Base-by-base conservation (phyloP, 2,113 vertebrate genomes). In the Gadus chalcogrammus region DNA sequence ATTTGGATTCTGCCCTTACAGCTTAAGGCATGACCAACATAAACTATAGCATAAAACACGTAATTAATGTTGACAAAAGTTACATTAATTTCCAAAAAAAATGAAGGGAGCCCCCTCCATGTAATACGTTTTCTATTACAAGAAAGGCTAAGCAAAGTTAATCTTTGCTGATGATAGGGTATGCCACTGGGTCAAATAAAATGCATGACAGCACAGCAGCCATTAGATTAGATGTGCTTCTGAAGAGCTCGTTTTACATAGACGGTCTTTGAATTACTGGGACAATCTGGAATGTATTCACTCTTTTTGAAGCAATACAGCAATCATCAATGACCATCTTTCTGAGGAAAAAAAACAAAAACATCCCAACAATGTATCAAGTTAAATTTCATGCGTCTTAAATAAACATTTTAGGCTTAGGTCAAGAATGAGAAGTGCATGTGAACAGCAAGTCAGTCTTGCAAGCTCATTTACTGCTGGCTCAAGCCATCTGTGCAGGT, bases 251-350 rank as follows among this genome's bases (percentile, higher is more conserved):
- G 16, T 42, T 53, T 56, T 42, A 64, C 53, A 63, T 31, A 52
- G n/a, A 27, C 22, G 16, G 72, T 76, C 69, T 27, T 68, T 65
- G 64, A 82, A 70, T 67, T 74, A 52, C 61, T 69, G 55, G 20
- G 13, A 18, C 27, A 68, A 72, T 69, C 68, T 78, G 86, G 84
- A 89, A 85, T 84, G 77, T 81, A 70, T 79, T 60, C 64, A 56
- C 67, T 71, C 35, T 68, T 65, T 72, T 31, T 69, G 35, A 42
- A 42, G 59, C 61, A 68, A 75, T 72, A 16, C 38, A 35, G 5
- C 48, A 67, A 16, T 28, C 13, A 16, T 69, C 38, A 48, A 38
- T 20, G 9, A n/a, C 17, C n/a, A 69, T 60, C 1, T 48, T 48
- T 35, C 31, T 48, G 8, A 48, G 42, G 4, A 42, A 42, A 35